A percentile compares a stretch with the other conserved stretches of the same genome.
phyloP scores from a whole-genome alignment of 2,797 vertebrate species.

The Galaxias olidus region DNA sequence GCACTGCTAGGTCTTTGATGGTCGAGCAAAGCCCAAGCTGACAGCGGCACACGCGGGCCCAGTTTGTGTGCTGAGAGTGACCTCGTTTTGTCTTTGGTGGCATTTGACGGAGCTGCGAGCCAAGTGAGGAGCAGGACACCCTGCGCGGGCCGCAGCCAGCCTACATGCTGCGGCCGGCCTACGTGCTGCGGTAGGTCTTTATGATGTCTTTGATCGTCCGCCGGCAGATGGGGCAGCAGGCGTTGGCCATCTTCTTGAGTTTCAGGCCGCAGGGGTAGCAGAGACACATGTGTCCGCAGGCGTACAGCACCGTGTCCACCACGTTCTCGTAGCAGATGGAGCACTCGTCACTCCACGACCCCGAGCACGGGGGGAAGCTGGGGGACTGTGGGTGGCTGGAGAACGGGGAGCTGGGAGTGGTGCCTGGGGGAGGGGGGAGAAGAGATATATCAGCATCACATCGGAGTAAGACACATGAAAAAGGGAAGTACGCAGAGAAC shows the following conservation, averaged over 20 bases:
- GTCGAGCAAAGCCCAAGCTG: conserved; percentile 14
- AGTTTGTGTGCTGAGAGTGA: too few species aligned
- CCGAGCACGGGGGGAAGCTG: conserved; percentile 75
- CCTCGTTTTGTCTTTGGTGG: background rate
- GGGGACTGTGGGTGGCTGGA: conserved; percentile 86
- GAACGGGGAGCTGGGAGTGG: conserved; percentile 85
- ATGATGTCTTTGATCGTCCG: conserved; percentile 96
- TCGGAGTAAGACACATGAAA: background rate
- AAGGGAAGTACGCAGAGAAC: background rate
- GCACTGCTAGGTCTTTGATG: conserved; percentile 82
- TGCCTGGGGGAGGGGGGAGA: conserved; percentile 72
- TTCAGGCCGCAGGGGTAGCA: conserved; percentile 93
- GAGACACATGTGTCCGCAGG: conserved; percentile 98
- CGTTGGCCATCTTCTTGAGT: conserved; percentile 93
- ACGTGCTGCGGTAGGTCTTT: conserved; percentile 94
- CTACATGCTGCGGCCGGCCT: conserved; percentile 90
- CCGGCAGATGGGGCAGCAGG: conserved; percentile 95
- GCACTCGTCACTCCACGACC: conserved; percentile 89
- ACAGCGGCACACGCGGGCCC: too few species aligned
- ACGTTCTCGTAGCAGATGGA: conserved; percentile 95
- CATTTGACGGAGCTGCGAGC: background rate
- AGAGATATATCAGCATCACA: background rate
- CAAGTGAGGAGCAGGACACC: background rate
- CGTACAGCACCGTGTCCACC: conserved; percentile 96
- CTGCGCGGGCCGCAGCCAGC: background rate